Evolutionary conservation across 30 jellyfish, hydroid and myxozoan species (phyloP).

Genomic region (Cassiopea xamachana): DNA sequence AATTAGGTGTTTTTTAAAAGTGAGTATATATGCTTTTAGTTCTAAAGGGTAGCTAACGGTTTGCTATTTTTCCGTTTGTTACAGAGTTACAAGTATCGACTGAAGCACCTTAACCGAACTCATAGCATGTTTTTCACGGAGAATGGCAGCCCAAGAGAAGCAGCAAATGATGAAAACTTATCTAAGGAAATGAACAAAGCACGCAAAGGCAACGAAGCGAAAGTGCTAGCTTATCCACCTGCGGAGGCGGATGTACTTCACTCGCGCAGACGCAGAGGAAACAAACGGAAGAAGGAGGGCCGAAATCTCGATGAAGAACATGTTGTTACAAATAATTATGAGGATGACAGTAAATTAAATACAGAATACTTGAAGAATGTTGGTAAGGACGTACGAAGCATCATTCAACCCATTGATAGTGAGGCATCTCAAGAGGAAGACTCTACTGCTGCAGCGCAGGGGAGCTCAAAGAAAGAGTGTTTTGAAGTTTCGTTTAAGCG

Average conservation of each 20-base stretch:
- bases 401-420: constrained; percentile 4
- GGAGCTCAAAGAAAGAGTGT: background rate
- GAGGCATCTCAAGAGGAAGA: background rate
- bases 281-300: background rate
- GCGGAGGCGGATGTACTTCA: constrained; percentile 31
- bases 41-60: background rate
- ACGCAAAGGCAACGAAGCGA: background rate
- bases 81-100: constrained; percentile 48
- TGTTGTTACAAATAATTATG: background rate
- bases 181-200: background rate
- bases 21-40: background rate
- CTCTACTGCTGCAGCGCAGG: background rate
- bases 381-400: constrained; percentile 12
- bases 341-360: background rate
- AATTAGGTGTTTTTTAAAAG: background rate
- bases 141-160: constrained; percentile 7
- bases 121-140: constrained; percentile 41
- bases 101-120: constrained; percentile 25
- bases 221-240: constrained; percentile 21
- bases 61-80: background rate
- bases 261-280: constrained; percentile 47
- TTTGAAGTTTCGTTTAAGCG: background rate
- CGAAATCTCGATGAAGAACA: background rate
- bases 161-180: background rate
- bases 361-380: constrained; percentile 16